Percentiles rank a stretch among this genome's conserved stretches.
Evolutionary conservation across 2,797 vertebrate genomes (phyloP).

Genomic region (Chloroceryle inda): DNA sequence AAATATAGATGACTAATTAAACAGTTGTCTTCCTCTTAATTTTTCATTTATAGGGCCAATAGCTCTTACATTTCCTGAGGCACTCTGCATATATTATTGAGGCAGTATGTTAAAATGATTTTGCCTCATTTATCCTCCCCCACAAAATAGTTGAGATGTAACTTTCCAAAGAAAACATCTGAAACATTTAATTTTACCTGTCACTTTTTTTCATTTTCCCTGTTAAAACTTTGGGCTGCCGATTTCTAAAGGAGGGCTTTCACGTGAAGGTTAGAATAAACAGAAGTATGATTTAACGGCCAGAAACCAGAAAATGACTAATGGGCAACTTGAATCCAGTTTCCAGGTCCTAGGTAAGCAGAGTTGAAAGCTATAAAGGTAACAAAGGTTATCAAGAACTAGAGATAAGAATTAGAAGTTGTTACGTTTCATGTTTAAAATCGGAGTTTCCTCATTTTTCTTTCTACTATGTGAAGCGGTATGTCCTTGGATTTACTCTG

Average conservation of each 20-base stretch:
- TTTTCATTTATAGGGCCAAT: constrained; percentile 61
- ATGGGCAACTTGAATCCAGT: constrained; percentile 50
- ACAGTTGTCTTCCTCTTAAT: constrained; percentile 71
- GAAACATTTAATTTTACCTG: constrained; percentile 75
- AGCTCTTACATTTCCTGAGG: constrained; percentile 69
- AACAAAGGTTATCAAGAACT: constrained; percentile 63
- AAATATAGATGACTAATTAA: constrained; percentile 66
- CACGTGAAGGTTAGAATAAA: constrained; percentile 69
- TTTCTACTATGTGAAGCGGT: constrained; percentile 28
- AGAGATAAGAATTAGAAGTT: constrained; percentile 64
- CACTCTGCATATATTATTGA: constrained; percentile 65
- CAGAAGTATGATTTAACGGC: constrained; percentile 64
- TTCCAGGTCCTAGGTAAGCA: constrained; percentile 45
- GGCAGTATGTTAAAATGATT: constrained; percentile 68
- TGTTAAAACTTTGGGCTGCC: constrained; percentile 56
- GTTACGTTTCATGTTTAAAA: constrained; percentile 66
- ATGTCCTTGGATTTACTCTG: constrained; percentile 26
- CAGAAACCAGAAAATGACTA: constrained; percentile 43
- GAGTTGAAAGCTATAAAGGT: constrained; percentile 35
- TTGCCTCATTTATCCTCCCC: constrained; percentile 69
- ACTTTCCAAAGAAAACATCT: constrained; percentile 72
- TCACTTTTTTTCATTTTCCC: constrained; percentile 54
- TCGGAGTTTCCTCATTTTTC: constrained; percentile 51
- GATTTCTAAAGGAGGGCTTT: constrained; percentile 63
- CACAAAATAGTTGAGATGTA: constrained; percentile 69